Evolutionary conservation across 2,113 vertebrate species (phyloP), one percentile per base, ranked within the genome.

Genomic region (Haliaeetus leucogaster): DNA sequence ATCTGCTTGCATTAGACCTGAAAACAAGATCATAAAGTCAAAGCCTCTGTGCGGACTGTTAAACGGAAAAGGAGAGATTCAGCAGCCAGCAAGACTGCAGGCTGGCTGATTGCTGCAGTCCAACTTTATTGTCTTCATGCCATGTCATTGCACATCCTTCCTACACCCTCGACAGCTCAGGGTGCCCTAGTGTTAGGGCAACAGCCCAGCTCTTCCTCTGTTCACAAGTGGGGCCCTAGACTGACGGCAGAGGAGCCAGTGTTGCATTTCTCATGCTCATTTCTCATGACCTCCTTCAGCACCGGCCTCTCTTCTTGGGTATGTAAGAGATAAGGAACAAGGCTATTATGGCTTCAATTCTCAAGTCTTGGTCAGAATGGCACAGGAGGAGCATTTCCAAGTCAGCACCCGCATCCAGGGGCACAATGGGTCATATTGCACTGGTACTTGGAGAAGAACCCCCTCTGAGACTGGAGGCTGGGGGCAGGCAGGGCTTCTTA

Each of bases 141-240:
- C 0, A 3, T 16, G 82, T 6, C 48, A 30, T 2, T 20, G 82
- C 71, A 12, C 26, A 0, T 55, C 38, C 36, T 43, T 38, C 55
- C 61, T 7, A 15, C 18, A 1, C 29, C 21, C 53, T 25, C 1
- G 3, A 4, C n/a, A 26, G 52, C 65, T n/a, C 1, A 0, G 42
- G 30, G 21, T 22, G 82, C 15, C 62, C 59, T 19, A 6, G 27
- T 1, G 13, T 8, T 5, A 38, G 25, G 47, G 17, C 34, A 13
- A 16, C 10, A 14, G 42, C 43, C n/a, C n/a, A 7, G 43, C 42
- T 90, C 70, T 27, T 32, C 40, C 47, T 12, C 45, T 17, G 27
- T 6, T 13, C 21, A 0, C 7, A 2, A 17, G 19, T 1, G 4
- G 26, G 26, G 26, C 67, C 76, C 59, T 8, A 2, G 21, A 10